These are phyloP conservation scores for Anaspis maculata DNA, from an alignment of 2,888 invertebrate species.

Conservation along the genomic window DNA sequence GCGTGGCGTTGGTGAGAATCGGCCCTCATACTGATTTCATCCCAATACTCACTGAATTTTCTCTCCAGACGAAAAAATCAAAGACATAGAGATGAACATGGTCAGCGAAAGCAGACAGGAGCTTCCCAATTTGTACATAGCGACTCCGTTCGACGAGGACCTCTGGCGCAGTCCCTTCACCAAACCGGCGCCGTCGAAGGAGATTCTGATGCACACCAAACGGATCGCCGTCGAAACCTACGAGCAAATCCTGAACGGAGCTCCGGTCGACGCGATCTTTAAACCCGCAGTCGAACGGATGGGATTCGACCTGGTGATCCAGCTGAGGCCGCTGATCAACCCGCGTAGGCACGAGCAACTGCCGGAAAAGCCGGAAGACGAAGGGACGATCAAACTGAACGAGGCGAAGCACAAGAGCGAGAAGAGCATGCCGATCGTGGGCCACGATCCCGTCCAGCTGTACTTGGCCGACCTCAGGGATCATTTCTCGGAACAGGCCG, in stretches of 20 bases:
- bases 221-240: constrained; percentile 42
- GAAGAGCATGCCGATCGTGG: constrained; percentile 58
- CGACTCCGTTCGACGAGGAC: constrained; percentile 70
- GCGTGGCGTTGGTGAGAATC: too few relatives aligned
- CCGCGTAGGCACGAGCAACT: constrained; percentile 45
- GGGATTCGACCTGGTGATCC: constrained; percentile 71
- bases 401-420: constrained; percentile 33
- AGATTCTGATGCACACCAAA: constrained; percentile 56
- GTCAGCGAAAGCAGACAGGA: constrained; percentile 48
- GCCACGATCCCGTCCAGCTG: constrained; percentile 64
- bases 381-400: constrained; percentile 23
- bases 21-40: too few relatives aligned
- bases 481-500: constrained; percentile 65
- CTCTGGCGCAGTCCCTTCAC: constrained; percentile 63
- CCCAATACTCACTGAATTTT: too few relatives aligned
- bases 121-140: constrained; percentile 63
- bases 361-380: constrained; percentile 26
- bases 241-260: too few relatives aligned
- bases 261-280: too few relatives aligned
- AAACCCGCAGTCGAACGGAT: too few relatives aligned
- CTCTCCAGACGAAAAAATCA: too few relatives aligned
- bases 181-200: constrained; percentile 46
- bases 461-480: constrained; percentile 69
- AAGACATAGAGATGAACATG: too few relatives aligned
- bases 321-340: constrained; percentile 46